Conservation (phyloP, 2,113 vertebrate genomes). For the Epinephelus moara region DNA sequence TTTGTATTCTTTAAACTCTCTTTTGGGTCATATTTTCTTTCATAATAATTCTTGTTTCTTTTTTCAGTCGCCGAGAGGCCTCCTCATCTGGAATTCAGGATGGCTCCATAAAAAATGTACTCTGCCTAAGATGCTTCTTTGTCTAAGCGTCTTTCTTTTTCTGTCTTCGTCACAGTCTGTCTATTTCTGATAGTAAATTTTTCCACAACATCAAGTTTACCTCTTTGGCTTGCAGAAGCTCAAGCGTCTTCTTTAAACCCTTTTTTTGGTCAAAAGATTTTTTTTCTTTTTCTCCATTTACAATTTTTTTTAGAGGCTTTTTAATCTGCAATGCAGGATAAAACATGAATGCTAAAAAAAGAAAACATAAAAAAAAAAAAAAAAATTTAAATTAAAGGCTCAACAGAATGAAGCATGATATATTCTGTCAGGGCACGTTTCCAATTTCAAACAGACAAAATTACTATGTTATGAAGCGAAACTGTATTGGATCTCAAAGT, state of each 20-base stretch:
- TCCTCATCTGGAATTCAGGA: neutral
- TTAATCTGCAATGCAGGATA: conserved; percentile 2
- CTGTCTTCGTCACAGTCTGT: neutral
- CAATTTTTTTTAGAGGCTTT: neutral
- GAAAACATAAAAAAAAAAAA: neutral
- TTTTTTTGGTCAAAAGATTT: conserved; percentile 3
- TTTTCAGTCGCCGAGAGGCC: neutral
- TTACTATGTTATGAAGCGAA: conserved; percentile 38
- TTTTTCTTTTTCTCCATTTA: neutral
- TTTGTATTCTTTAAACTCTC: neutral
- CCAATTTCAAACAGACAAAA: conserved; percentile 49
- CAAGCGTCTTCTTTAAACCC: neutral
- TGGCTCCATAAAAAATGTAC: neutral
- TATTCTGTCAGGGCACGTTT: conserved; percentile 38
- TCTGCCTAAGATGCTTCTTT: neutral
- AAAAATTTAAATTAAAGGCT: neutral
- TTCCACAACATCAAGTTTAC: neutral
- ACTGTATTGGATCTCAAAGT: conserved; percentile 52
- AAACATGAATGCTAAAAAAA: neutral
- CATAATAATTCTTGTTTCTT: neutral
- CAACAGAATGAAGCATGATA: conserved; percentile 21
- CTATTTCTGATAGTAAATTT: neutral
- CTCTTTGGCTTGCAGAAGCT: conserved; percentile 1
- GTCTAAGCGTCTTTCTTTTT: neutral
- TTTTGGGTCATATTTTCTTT: neutral